Percentiles rank a stretch among this genome's conserved stretches.
phyloP scores from a whole-genome alignment of 2,113 vertebrate species.

The Scomber japonicus region DNA sequence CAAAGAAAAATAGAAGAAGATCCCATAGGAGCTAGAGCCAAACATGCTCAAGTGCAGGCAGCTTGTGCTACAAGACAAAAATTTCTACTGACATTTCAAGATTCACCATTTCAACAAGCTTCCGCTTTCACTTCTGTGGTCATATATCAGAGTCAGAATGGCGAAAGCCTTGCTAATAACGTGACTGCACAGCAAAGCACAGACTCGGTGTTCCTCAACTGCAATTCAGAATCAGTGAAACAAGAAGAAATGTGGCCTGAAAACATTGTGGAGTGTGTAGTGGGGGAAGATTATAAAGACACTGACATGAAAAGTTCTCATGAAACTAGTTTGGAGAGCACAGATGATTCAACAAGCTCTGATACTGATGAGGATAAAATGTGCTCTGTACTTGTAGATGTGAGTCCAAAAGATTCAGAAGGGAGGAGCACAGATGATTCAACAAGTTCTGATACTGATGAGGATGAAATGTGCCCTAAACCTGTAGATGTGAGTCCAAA shows the following conservation, averaged over 20 bases:
- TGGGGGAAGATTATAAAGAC: constrained; percentile 38
- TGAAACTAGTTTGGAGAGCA: constrained; percentile 8
- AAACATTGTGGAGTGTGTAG: constrained; percentile 39
- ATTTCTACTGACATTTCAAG: too few relatives aligned
- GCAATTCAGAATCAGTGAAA: neutral
- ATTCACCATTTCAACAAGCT: neutral
- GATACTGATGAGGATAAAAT: constrained; percentile 19
- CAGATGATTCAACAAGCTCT: constrained; percentile 31
- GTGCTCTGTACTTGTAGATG: neutral
- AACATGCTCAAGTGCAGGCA: too few relatives aligned
- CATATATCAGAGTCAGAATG: neutral
- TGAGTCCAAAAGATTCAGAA: constrained; percentile 13
- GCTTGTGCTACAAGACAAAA: too few relatives aligned
- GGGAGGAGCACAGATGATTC: constrained; percentile 10
- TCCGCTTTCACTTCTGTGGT: neutral
- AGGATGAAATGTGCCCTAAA: neutral
- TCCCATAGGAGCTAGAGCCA: too few relatives aligned
- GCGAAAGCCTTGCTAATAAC: neutral
- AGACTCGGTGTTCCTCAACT: neutral
- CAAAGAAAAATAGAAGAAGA: too few relatives aligned
- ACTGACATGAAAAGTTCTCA: neutral
- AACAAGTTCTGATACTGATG: too few relatives aligned
- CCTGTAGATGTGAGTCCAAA: neutral
- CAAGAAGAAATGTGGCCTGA: constrained; percentile 2
- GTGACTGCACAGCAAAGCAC: neutral